A percentile compares a stretch with the other conserved stretches of the same genome.
Evolutionary conservation across 2,797 vertebrate genomes (phyloP).

Genomic region (Chelidonichthys spinosus): DNA sequence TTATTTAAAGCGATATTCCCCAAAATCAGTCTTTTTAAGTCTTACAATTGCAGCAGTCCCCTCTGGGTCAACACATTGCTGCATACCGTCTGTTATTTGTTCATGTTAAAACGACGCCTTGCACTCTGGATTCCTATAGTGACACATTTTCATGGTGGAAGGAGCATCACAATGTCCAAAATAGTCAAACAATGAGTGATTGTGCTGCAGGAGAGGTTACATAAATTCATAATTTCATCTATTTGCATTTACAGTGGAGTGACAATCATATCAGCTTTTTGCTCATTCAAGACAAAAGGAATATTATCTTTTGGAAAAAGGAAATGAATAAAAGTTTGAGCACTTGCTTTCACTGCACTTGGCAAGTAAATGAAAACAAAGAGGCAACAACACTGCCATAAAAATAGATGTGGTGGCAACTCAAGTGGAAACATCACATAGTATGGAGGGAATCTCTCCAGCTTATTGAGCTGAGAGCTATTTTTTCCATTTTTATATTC

Average conservation of each 20-base stretch:
- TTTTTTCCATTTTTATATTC: conserved; percentile 60
- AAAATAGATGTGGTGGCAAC: conserved; percentile 5
- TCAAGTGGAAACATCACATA: conserved; percentile 45
- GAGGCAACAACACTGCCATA: conserved; percentile 6
- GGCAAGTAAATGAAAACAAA: conserved; percentile 44
- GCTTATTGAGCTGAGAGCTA: conserved; percentile 25
- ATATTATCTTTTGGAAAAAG: conserved; percentile 21
- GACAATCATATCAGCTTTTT: background rate
- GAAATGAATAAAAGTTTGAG: conserved; percentile 29
- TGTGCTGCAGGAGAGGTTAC: background rate
- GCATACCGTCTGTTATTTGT: background rate
- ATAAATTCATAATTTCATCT: background rate
- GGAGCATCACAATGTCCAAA: background rate
- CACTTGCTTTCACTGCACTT: conserved; percentile 42
- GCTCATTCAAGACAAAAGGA: background rate
- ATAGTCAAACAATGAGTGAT: background rate
- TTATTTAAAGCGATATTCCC: background rate
- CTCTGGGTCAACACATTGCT: background rate
- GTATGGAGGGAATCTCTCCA: conserved; percentile 34
- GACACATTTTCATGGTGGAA: background rate
- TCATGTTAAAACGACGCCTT: background rate
- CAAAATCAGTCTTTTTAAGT: background rate
- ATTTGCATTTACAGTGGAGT: background rate
- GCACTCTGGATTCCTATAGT: background rate
- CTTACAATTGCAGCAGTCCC: background rate